A percentile compares a stretch with the other conserved stretches of the same genome.
phyloP scores from a whole-genome alignment of 2,888 invertebrate species.

The Protonemura montana region DNA sequence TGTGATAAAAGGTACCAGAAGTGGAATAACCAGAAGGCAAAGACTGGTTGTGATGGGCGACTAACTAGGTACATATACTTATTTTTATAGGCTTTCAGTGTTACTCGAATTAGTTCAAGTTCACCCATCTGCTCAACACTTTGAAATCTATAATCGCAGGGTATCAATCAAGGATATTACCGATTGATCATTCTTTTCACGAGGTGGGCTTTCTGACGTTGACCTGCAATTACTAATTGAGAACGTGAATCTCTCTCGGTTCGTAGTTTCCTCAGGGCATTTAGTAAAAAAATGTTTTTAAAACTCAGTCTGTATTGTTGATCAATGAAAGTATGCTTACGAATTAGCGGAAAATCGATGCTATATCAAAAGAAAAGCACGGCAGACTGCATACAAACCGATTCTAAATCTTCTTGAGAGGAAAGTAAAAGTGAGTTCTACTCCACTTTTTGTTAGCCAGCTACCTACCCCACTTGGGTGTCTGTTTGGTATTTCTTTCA shows the following conservation, averaged over 20 bases:
- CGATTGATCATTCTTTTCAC: background rate
- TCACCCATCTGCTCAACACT: background rate
- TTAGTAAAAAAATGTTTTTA: background rate
- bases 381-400: background rate
- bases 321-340: too few species aligned
- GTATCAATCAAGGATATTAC: background rate
- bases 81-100: background rate
- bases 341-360: too few species aligned
- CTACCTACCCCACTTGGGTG: background rate
- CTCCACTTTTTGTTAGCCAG: background rate
- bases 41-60: too few species aligned
- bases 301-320: too few species aligned
- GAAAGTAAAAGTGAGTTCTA: background rate
- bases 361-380: background rate
- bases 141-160: constrained; percentile 12
- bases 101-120: background rate
- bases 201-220: background rate
- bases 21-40: too few species aligned
- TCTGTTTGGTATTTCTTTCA: background rate
- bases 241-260: background rate
- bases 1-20: too few species aligned
- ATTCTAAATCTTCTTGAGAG: background rate
- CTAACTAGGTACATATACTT: background rate
- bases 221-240: constrained; percentile 7
- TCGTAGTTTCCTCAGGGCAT: background rate